phyloP scores from a whole-genome alignment of 2,797 vertebrate species.

The Argya squamiceps region DNA sequence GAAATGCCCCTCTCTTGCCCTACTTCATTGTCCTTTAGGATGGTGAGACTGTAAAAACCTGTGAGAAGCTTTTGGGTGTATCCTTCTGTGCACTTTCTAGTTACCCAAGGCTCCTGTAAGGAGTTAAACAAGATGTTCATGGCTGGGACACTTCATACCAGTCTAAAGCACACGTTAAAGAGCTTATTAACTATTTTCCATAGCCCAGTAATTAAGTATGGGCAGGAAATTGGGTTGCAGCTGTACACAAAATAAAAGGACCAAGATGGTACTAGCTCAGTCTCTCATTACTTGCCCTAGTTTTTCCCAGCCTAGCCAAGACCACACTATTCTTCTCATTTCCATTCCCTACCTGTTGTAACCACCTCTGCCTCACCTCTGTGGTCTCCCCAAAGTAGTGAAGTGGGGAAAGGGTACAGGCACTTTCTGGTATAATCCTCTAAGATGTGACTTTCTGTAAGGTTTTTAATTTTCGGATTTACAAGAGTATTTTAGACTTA shows the following conservation, averaged over 20 bases:
- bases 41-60: not conserved
- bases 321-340: not conserved
- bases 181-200: not conserved
- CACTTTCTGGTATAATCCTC: not conserved
- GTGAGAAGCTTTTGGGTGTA: not conserved
- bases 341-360: not conserved
- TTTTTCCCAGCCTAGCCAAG: not conserved
- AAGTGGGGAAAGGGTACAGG: not conserved
- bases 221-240: not conserved
- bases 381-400: not conserved
- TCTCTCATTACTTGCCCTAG: not conserved
- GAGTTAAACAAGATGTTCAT: not conserved
- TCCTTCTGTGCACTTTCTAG: not conserved
- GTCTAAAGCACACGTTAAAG: not conserved
- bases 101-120: not conserved
- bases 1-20: not conserved
- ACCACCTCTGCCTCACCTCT: not conserved
- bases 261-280: not conserved
- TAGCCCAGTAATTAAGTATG: not conserved
- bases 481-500: not conserved
- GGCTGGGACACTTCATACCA: not conserved
- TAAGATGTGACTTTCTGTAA: not conserved
- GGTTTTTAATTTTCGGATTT: not conserved
- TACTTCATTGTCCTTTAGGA: not conserved
- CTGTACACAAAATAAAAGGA: not conserved